Evolutionary conservation across 2,888 invertebrate species (phyloP).

Genomic region (Galeopsomyia nigrocyanea): DNA sequence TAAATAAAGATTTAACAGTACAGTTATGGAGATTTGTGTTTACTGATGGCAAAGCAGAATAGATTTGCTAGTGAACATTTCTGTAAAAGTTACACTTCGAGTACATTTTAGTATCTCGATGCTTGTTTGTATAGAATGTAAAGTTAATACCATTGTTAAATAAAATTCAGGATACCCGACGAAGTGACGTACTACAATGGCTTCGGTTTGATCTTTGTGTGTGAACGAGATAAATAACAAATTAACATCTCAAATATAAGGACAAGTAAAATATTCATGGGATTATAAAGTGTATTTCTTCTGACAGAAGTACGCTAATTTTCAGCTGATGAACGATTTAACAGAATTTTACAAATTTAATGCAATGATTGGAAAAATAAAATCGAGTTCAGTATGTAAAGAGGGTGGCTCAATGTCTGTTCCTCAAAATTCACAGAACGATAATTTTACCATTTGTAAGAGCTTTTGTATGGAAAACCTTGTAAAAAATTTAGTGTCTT

Average conservation of each 20-base stretch:
- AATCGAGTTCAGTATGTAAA: constrained; percentile 15
- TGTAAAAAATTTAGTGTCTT: constrained; percentile 28
- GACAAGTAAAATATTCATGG: constrained; percentile 24
- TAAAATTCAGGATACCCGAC: constrained; percentile 23
- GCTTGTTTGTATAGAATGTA: constrained; percentile 49
- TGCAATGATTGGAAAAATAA: constrained; percentile 23
- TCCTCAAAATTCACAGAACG: constrained; percentile 22
- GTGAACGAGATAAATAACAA: constrained; percentile 36
- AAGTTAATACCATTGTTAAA: constrained; percentile 44
- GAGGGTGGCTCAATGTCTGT: constrained; percentile 33
- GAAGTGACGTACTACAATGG: constrained; percentile 44
- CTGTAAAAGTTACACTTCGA: constrained; percentile 44
- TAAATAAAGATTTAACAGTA: constrained; percentile 39
- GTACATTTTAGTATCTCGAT: constrained; percentile 38
- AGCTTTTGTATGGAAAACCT: constrained; percentile 41
- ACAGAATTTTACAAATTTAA: constrained; percentile 33
- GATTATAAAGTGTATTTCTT: constrained; percentile 39
- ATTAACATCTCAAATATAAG: constrained; percentile 37
- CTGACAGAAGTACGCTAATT: constrained; percentile 36
- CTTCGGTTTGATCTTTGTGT: constrained; percentile 38
- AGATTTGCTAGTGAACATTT: constrained; percentile 49
- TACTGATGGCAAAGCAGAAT: constrained; percentile 48
- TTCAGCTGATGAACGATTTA: constrained; percentile 22
- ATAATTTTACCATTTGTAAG: constrained; percentile 41
- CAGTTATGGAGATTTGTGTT: constrained; percentile 44